A percentile compares a stretch with the other conserved stretches of the same genome.
Evolutionary conservation across 2,888 invertebrate genomes (phyloP).

Genomic region (Dyspetes luteomarginatus): DNA sequence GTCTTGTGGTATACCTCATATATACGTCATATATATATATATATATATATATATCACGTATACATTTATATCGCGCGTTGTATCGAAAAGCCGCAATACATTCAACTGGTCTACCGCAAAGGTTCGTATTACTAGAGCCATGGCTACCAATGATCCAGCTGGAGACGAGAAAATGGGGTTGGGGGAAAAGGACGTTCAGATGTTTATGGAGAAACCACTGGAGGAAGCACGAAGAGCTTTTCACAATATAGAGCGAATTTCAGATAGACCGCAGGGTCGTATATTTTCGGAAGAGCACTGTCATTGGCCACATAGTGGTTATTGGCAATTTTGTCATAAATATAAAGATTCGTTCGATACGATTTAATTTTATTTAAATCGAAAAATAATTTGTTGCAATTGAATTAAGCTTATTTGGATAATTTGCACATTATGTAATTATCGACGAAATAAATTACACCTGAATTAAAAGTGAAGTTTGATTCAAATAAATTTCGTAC

Average conservation of each 20-base stretch:
- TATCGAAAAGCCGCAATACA: constrained; percentile 60
- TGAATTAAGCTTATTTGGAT: neutral
- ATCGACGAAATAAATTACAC: neutral
- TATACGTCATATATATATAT: too few relatives aligned
- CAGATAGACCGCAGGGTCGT: neutral
- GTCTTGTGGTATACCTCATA: too few relatives aligned
- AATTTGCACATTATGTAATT: neutral
- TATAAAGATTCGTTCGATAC: neutral
- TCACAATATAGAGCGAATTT: neutral
- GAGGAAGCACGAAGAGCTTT: neutral
- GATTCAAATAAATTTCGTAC: neutral
- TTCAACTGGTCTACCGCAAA: constrained; percentile 61
- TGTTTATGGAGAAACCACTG: neutral
- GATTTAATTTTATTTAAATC: neutral
- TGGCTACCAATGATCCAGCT: constrained; percentile 24
- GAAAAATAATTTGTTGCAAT: neutral
- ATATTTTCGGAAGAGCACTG: neutral
- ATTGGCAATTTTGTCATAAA: neutral
- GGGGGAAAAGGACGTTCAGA: neutral
- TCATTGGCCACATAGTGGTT: neutral
- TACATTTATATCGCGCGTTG: constrained; percentile 39
- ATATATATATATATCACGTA: constrained; percentile 51
- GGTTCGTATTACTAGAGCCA: constrained; percentile 1
- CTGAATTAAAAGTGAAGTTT: neutral
- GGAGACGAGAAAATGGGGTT: constrained; percentile 4